Evolutionary conservation across 2,888 invertebrate species (phyloP).

Genomic region (Pollenia labialis): DNA sequence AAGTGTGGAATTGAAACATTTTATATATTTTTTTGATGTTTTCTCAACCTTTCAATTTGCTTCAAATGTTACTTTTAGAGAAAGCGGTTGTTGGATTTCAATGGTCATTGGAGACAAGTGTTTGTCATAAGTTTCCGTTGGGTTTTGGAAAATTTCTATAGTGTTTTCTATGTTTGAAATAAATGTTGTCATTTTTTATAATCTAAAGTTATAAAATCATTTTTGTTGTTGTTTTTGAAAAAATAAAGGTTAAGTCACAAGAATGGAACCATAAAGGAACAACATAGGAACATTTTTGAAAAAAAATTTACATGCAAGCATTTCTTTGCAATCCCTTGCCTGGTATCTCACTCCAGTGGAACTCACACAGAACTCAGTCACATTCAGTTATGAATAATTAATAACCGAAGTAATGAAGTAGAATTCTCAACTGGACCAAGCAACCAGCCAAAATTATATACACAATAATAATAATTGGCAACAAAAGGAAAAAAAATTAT

Average conservation of each 20-base stretch:
- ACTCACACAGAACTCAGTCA: conserved; percentile 44
- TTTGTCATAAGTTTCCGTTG: conserved; percentile 63
- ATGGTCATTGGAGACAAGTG: conserved; percentile 66
- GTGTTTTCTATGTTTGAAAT: conserved; percentile 23
- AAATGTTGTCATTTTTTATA: conserved; percentile 16
- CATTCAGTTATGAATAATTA: conserved; percentile 74
- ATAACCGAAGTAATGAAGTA: conserved; percentile 75
- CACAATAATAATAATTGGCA: conserved; percentile 57
- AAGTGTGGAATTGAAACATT: conserved; percentile 57
- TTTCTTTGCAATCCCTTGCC: not conserved
- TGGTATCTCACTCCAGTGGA: conserved; percentile 43
- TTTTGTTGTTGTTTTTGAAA: conserved; percentile 36
- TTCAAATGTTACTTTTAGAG: conserved; percentile 44
- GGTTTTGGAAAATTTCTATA: not conserved
- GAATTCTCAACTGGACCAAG: conserved; percentile 73
- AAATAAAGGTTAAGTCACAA: conserved; percentile 22
- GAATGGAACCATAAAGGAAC: no score
- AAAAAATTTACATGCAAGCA: no score
- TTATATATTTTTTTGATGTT: conserved; percentile 43
- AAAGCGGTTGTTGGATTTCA: not conserved
- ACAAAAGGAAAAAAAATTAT: conserved; percentile 39
- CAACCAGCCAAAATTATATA: conserved; percentile 62
- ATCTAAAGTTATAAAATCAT: conserved; percentile 61
- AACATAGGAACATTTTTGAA: no score
- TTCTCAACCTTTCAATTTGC: not conserved